Conservation (phyloP, 1,140 invertebrate genomes). For the Carcinoscorpius rotundicauda region DNA sequence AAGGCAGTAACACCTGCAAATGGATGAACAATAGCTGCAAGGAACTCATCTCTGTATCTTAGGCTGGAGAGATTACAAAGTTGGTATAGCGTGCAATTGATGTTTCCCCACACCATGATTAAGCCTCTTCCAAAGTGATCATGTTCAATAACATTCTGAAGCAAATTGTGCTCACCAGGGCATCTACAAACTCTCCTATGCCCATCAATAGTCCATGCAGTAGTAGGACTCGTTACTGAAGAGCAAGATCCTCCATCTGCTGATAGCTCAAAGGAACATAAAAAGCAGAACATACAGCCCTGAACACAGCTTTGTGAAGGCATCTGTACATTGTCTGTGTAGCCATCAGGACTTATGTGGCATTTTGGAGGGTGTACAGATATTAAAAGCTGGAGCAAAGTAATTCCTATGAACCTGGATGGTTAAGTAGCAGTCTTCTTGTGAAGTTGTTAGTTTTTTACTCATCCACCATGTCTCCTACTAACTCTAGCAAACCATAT, state of each 20-base stretch:
- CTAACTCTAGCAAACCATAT: too few species aligned
- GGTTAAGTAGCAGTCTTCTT: too few species aligned
- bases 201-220: neutral
- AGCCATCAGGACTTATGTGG: too few species aligned
- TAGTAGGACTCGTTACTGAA: neutral
- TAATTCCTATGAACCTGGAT: too few species aligned
- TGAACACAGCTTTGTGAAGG: too few species aligned
- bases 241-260: neutral
- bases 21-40: conserved; percentile 2
- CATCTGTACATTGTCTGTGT: too few species aligned
- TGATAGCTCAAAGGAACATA: too few species aligned
- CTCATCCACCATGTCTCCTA: too few species aligned
- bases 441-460: too few species aligned
- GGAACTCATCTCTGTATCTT: conserved; percentile 8
- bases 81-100: neutral
- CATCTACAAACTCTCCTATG: neutral
- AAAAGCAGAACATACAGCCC: too few species aligned
- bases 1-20: conserved; percentile 1
- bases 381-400: too few species aligned
- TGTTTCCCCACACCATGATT: neutral
- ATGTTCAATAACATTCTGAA: neutral
- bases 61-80: neutral
- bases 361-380: too few species aligned
- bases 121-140: neutral
- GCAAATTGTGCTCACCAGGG: neutral